Percentiles rank a stretch among this genome's conserved stretches.
These are phyloP conservation scores for Punctoribates punctum DNA, from an alignment of 2,888 invertebrate genomes.

Conservation along the genomic window DNA sequence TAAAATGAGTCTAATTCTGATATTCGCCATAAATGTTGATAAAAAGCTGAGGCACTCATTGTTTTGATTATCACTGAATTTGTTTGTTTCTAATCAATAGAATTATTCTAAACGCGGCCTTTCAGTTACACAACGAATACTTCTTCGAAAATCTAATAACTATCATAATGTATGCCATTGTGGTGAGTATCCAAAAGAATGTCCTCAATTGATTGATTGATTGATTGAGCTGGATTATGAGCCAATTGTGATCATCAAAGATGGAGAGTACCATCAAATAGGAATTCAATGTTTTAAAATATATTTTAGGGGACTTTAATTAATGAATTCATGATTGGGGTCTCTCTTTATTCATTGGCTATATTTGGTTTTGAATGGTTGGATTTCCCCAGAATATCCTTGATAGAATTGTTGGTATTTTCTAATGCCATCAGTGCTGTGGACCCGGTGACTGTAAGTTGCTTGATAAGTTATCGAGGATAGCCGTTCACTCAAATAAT, in stretches of 20 bases:
- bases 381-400: slow-evolving; percentile 43
- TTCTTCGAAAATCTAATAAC: slow-evolving; percentile 59
- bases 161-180: slow-evolving; percentile 58
- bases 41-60: neutral
- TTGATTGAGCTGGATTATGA: too few species aligned
- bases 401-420: slow-evolving; percentile 55
- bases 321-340: slow-evolving; percentile 44
- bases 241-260: too few species aligned
- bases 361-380: slow-evolving; percentile 47
- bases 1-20: neutral
- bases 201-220: too few species aligned
- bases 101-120: slow-evolving; percentile 59
- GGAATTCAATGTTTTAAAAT: too few species aligned
- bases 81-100: slow-evolving; percentile 49
- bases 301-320: slow-evolving; percentile 41
- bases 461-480: too few species aligned
- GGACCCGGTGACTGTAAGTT: slow-evolving; percentile 60
- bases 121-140: slow-evolving; percentile 58
- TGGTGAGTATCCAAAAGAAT: slow-evolving; percentile 57
- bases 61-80: neutral
- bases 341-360: slow-evolving; percentile 47
- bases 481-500: too few species aligned
- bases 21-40: neutral
- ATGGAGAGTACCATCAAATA: too few species aligned
- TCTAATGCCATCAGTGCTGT: slow-evolving; percentile 60